phyloP scores from a whole-genome alignment of 1,140 invertebrate genomes.

The Zaprionus africanus region DNA sequence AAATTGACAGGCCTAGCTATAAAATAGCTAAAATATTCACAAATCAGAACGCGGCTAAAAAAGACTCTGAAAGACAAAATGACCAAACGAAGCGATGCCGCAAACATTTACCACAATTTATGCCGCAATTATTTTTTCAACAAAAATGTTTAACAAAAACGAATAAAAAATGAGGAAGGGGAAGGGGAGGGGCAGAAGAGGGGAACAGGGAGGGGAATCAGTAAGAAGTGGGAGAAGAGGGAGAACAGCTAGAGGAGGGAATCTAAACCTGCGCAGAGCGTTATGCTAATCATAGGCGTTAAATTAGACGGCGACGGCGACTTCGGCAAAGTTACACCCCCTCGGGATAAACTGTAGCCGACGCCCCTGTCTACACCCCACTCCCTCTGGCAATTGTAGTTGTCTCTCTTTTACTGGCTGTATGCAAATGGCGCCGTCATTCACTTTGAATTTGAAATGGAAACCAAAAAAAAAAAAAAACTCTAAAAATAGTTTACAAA shows the following conservation, averaged over 20 bases:
- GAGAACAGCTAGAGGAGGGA: background rate
- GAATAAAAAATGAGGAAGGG: background rate
- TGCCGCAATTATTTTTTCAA: slow-evolving; percentile 61
- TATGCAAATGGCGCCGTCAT: slow-evolving; percentile 48
- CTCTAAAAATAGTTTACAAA: slow-evolving; percentile 43
- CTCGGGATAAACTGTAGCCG: slow-evolving; percentile 2
- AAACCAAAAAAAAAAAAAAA: slow-evolving; percentile 41
- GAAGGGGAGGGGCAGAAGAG: background rate
- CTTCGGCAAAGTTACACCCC: slow-evolving; percentile 18
- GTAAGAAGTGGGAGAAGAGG: too few species aligned
- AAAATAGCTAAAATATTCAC: slow-evolving; percentile 10
- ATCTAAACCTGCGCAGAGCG: slow-evolving; percentile 57
- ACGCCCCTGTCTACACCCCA: background rate
- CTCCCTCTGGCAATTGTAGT: slow-evolving; percentile 15
- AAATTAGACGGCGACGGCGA: slow-evolving; percentile 20
- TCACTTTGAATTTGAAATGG: slow-evolving; percentile 47
- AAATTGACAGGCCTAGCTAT: slow-evolving; percentile 6
- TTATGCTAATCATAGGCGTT: slow-evolving; percentile 70
- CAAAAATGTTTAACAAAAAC: slow-evolving; percentile 26
- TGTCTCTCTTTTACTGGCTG: slow-evolving; percentile 33
- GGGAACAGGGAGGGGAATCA: too few species aligned
- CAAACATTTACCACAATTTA: slow-evolving; percentile 70
- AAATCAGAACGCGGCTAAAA: slow-evolving; percentile 11
- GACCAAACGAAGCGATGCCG: slow-evolving; percentile 44
- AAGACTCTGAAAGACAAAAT: slow-evolving; percentile 3